Base-by-base conservation (phyloP, 2,797 vertebrate genomes). In the Ceyx erithaca region DNA sequence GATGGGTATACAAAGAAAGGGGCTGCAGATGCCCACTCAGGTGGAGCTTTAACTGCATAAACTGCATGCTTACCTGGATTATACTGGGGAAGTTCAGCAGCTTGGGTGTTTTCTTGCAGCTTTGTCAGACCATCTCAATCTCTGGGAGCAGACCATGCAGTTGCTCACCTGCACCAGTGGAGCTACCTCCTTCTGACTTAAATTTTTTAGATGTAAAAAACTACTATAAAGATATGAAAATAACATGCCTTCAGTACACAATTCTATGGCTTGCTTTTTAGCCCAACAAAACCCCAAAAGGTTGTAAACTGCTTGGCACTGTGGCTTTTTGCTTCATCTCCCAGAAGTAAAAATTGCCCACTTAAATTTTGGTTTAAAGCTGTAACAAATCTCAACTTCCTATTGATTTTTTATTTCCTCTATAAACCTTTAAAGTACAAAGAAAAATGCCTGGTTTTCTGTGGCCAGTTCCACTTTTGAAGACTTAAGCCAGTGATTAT, bases 361-460 rank as follows among this genome's bases (percentile, higher is more conserved):
- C 14, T 35, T 35, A 26, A 19, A 48, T 16, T 15, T 63, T 71
- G 22, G 49, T 70, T 87, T 52, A 31, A 8, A 6, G 31, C 12
- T 82, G 17, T 7, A 70, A 63, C 31, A 25, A 26, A 80, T 28
- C 41, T 58, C 1, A 0, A 55, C 6, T 52, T 67, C 40, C 35
- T 52, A 17, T 1, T 30, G 30, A n/a, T 81, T 84, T 51, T 51
- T 49, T 14, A 57, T 58, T 90, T 61, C 59, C 28, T 48, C 21
- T 48, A 35, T 4, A 17, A 70, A 37, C 14, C 21, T 84, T 31
- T 19, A 4, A 40, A 91, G 30, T 17, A 21, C 14, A 52, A 67
- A 78, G 76, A 91, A 78, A 80, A 92, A 48, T 1, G 10, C 46
- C 73, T 35, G 9, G 8, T 49, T 72, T 91, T 69, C 82, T 62